A percentile compares a stretch with the other conserved stretches of the same genome.
Conservation (phyloP, 2,797 vertebrate genomes). For the Gila robusta region DNA sequence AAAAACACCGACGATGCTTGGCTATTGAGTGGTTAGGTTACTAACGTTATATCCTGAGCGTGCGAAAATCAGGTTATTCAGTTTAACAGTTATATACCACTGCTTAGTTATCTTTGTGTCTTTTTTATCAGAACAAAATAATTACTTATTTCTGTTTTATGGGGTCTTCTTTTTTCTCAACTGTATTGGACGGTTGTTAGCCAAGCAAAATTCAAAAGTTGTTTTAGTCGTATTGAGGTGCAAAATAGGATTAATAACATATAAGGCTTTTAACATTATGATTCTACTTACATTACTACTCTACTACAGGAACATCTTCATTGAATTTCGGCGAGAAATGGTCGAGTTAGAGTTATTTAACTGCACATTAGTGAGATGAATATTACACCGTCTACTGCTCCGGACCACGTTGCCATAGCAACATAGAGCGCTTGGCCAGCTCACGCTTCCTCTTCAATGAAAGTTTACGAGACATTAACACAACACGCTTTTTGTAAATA, state of each 20-base stretch:
- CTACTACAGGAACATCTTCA: neutral
- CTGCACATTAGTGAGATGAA: neutral
- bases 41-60: neutral
- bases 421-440: constrained; percentile 63
- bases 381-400: constrained; percentile 23
- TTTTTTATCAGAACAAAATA: neutral
- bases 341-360: neutral
- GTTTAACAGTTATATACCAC: neutral
- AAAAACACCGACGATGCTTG: constrained; percentile 50
- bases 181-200: neutral
- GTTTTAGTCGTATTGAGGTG: neutral
- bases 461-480: neutral
- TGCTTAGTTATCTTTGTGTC: neutral
- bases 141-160: neutral
- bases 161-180: neutral
- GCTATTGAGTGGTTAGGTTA: constrained; percentile 42
- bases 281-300: neutral
- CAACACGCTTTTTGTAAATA: neutral
- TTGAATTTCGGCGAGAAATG: neutral
- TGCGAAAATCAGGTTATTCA: neutral
- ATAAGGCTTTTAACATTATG: neutral
- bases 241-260: constrained; percentile 16
- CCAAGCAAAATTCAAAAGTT: neutral
- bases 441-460: constrained; percentile 27
- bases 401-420: constrained; percentile 73